These are phyloP conservation scores for Cossypha caffra DNA, from an alignment of 2,797 vertebrate species.

Conservation along the genomic window DNA sequence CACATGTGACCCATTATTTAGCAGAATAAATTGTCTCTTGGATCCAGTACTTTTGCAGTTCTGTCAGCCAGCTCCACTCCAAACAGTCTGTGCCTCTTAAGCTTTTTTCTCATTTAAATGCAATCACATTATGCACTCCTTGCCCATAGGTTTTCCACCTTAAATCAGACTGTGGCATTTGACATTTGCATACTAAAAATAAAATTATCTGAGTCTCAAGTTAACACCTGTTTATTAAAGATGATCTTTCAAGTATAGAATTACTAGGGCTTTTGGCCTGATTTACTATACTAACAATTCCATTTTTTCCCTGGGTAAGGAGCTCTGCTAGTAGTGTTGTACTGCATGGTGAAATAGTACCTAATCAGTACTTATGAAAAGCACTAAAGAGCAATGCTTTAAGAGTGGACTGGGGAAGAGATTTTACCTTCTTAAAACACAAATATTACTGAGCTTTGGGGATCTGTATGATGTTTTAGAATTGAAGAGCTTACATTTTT, in stretches of 20 bases:
- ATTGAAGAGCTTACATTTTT: constrained; percentile 50
- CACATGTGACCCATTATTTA: neutral
- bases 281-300: constrained; percentile 73
- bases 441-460: constrained; percentile 61
- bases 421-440: constrained; percentile 61
- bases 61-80: neutral
- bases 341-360: constrained; percentile 65
- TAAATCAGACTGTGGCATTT: constrained; percentile 20
- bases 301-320: constrained; percentile 15
- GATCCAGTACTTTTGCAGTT: neutral
- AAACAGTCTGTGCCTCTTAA: neutral
- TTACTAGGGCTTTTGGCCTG: constrained; percentile 49
- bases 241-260: constrained; percentile 62
- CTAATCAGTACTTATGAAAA: constrained; percentile 78
- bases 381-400: constrained; percentile 64
- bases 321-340: constrained; percentile 30
- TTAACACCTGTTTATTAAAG: constrained; percentile 70
- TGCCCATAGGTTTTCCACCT: neutral
- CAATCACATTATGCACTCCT: neutral
- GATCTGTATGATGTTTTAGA: constrained; percentile 18
- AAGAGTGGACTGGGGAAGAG: neutral
- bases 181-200: constrained; percentile 39
- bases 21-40: neutral
- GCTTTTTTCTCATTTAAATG: neutral
- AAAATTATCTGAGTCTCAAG: constrained; percentile 19